Conservation (phyloP, 2,797 vertebrate species). For the Crenuchus spilurus region DNA sequence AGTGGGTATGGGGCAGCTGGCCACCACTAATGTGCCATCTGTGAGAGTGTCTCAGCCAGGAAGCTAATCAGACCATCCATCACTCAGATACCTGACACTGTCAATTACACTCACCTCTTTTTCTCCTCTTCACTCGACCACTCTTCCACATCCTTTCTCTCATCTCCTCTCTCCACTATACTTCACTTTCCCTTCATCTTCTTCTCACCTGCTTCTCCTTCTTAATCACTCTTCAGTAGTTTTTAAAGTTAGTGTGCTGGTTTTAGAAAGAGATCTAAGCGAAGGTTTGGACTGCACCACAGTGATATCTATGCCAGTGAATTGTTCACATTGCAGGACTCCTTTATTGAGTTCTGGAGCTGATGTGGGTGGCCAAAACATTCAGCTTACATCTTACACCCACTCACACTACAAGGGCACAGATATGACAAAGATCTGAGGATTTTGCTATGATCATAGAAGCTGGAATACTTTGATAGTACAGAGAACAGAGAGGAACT, state of each 20-base stretch:
- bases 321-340: background rate
- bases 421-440: background rate
- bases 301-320: background rate
- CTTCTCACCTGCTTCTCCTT: background rate
- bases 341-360: background rate
- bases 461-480: background rate
- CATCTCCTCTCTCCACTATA: background rate
- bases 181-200: background rate
- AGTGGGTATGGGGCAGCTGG: conserved; percentile 69
- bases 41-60: conserved; percentile 79
- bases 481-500: background rate
- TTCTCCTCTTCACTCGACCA: conserved; percentile 42
- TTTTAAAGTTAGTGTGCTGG: too few relatives aligned
- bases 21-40: conserved; percentile 80
- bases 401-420: background rate
- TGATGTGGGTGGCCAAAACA: conserved; percentile 3
- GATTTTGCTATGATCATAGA: background rate
- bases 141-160: background rate
- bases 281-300: background rate
- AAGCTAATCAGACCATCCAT: conserved; percentile 87
- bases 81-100: conserved; percentile 76
- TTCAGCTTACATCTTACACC: conserved; percentile 3
- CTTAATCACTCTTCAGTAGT: too few relatives aligned
- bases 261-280: background rate
- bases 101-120: conserved; percentile 70